Percentiles rank a stretch among this genome's conserved stretches.
Evolutionary conservation across 2,113 vertebrate genomes (phyloP).

Genomic region (Cyanoderma ruficeps): DNA sequence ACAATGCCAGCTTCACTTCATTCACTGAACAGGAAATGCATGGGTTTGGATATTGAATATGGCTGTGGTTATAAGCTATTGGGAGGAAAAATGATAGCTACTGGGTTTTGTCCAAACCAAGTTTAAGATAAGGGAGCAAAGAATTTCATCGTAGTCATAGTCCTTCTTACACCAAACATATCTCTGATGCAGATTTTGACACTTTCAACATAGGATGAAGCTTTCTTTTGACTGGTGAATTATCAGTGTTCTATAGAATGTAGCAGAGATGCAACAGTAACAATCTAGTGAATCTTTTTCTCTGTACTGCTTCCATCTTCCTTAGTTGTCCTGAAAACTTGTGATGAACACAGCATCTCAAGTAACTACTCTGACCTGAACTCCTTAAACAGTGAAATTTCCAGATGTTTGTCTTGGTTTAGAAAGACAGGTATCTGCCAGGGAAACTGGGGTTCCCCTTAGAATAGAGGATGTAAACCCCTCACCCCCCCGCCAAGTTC

Average conservation of each 20-base stretch:
- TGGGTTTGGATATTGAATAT: neutral
- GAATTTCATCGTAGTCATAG: neutral
- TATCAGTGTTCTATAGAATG: neutral
- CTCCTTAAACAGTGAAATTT: neutral
- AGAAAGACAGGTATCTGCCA: too few relatives aligned
- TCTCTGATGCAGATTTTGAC: neutral
- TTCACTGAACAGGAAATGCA: neutral
- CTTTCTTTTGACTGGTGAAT: neutral
- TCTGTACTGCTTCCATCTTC: neutral
- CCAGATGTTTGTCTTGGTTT: too few relatives aligned
- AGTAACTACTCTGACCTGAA: neutral
- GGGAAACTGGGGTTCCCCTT: too few relatives aligned
- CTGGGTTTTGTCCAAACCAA: neutral
- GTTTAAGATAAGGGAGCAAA: neutral
- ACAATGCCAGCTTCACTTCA: neutral
- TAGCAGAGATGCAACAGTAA: neutral
- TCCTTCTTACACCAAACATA: accelerated
- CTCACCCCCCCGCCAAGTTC: too few relatives aligned
- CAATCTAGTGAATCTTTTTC: neutral
- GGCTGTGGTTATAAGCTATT: neutral
- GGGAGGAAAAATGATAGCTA: neutral
- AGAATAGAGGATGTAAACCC: too few relatives aligned
- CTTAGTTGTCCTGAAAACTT: neutral
- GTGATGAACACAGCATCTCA: neutral
- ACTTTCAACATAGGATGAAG: neutral